Evolutionary conservation across 2,888 invertebrate genomes (phyloP).

Genomic region (Nematopogon swammerdamellus): DNA sequence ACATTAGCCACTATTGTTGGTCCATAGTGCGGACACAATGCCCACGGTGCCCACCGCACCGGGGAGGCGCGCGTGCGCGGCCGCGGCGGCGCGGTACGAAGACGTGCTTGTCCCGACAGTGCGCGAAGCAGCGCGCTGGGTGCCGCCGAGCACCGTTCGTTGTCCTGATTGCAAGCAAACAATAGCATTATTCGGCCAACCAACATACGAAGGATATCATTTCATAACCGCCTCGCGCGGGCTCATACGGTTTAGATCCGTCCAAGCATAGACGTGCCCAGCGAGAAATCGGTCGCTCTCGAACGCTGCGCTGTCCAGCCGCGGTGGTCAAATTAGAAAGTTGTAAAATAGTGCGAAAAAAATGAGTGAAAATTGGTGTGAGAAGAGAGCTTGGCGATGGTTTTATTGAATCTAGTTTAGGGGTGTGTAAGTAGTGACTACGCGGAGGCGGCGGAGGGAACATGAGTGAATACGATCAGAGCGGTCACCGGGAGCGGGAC

Average conservation of each 20-base stretch:
- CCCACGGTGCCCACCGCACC: too few relatives aligned
- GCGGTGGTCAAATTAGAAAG: neutral
- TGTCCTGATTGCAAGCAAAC: conserved; percentile 33
- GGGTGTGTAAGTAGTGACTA: too few relatives aligned
- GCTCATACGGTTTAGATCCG: neutral
- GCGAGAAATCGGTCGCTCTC: neutral
- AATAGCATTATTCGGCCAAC: neutral
- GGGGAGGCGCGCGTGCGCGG: neutral
- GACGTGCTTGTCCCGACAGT: conserved; percentile 2
- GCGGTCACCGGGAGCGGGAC: conserved; percentile 27
- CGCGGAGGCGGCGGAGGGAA: too few relatives aligned
- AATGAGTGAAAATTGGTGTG: neutral
- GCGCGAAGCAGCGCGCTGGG: conserved; percentile 2
- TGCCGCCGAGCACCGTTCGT: conserved; percentile 28
- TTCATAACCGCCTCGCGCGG: neutral
- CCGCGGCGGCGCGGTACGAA: neutral
- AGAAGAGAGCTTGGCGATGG: neutral
- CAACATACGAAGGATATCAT: neutral
- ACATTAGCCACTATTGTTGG: neutral
- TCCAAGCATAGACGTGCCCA: neutral
- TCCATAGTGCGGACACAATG: conserved; percentile 21
- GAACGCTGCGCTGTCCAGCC: neutral
- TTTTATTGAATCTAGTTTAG: neutral
- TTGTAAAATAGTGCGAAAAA: neutral
- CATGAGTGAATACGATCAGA: conserved; percentile 44